Percentiles rank a stretch among this genome's conserved stretches.
Evolutionary conservation across 64 coral and sea anemone genomes (phyloP).

Genomic region (Montipora efflorescens): DNA sequence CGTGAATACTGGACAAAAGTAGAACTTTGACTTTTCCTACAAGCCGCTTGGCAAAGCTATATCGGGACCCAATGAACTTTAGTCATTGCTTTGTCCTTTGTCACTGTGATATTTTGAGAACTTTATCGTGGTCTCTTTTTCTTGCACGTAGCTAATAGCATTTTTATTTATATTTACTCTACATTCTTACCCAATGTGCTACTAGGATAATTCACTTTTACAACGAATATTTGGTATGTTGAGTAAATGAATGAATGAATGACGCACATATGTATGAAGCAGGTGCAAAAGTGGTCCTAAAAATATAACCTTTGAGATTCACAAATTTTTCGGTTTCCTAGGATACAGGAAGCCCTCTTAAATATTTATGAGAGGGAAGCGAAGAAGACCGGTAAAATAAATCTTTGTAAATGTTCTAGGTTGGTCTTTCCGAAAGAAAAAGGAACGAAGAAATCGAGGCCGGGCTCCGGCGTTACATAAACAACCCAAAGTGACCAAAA

Average conservation of each 20-base stretch:
- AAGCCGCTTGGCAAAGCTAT: too few relatives aligned
- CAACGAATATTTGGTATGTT: too few relatives aligned
- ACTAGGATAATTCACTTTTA: too few relatives aligned
- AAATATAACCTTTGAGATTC: background rate
- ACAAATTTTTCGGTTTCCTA: background rate
- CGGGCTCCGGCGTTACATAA: background rate
- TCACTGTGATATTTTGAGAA: background rate
- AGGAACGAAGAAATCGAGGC: background rate
- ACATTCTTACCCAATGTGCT: too few relatives aligned
- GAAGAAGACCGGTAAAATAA: background rate
- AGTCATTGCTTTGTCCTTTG: background rate
- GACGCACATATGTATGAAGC: background rate
- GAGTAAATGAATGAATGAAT: background rate
- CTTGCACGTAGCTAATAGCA: background rate
- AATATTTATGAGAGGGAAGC: background rate
- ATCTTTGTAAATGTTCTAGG: background rate
- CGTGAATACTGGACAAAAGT: background rate
- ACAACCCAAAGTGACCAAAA: background rate
- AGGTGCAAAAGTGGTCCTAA: background rate
- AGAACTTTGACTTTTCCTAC: too few relatives aligned
- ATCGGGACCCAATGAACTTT: background rate
- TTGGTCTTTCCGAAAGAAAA: background rate
- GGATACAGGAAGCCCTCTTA: slow-evolving; percentile 1
- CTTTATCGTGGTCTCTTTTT: background rate
- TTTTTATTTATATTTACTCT: background rate